phyloP scores from a whole-genome alignment of 2,113 vertebrate genomes.

The Syrrhaptes paradoxus region DNA sequence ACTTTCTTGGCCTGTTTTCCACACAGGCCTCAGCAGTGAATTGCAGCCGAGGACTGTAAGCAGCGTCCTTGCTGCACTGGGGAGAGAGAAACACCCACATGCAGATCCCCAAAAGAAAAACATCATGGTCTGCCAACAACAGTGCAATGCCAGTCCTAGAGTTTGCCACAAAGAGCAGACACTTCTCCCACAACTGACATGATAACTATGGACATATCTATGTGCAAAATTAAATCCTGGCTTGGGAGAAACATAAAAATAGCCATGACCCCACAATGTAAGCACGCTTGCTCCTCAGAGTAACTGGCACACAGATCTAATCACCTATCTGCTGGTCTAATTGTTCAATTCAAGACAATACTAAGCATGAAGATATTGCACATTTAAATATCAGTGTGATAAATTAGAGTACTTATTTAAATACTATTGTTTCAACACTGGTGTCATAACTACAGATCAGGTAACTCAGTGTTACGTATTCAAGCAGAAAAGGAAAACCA shows the following conservation, averaged over 20 bases:
- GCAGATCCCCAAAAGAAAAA: background rate
- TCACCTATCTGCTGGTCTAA: background rate
- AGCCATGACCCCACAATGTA: background rate
- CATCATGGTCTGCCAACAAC: background rate
- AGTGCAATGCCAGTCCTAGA: background rate
- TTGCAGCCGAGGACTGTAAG: background rate
- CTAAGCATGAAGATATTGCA: background rate
- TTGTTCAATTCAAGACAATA: background rate
- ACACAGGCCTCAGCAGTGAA: background rate
- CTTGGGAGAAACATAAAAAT: background rate
- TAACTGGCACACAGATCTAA: background rate
- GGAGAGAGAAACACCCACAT: background rate
- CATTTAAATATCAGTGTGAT: background rate
- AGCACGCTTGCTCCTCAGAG: background rate
- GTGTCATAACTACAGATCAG: background rate
- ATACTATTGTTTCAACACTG: background rate
- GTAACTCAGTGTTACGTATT: background rate
- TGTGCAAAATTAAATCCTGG: background rate
- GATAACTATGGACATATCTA: accelerated
- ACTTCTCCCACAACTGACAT: background rate
- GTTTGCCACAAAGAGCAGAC: background rate
- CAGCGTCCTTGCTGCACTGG: background rate
- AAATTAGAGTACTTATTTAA: background rate
- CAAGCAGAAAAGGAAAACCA: background rate
- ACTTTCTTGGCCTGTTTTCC: background rate